These are phyloP conservation scores for Matsumyia berberina DNA, from an alignment of 2,888 invertebrate species.

Conservation along the genomic window DNA sequence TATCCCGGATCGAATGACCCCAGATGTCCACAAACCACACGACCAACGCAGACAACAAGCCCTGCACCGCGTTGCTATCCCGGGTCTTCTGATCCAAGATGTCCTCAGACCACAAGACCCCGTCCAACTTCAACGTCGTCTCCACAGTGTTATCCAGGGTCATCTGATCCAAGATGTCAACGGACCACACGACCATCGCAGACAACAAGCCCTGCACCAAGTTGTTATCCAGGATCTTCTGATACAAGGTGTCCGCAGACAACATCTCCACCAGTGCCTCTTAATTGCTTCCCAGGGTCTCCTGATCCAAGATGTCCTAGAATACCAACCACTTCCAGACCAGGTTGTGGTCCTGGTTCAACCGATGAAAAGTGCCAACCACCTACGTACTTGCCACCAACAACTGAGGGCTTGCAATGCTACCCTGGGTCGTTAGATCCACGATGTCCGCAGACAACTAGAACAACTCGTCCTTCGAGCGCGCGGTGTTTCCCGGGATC, in stretches of 20 bases:
- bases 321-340: slow-evolving; percentile 77
- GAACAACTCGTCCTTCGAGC: slow-evolving; percentile 74
- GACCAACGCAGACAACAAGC: too few species aligned
- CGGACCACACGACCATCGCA: slow-evolving; percentile 22
- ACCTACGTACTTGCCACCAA: slow-evolving; percentile 77
- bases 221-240: slow-evolving; percentile 78
- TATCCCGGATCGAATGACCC: slow-evolving; percentile 79
- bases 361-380: slow-evolving; percentile 75
- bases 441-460: slow-evolving; percentile 79
- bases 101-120: too few species aligned
- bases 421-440: slow-evolving; percentile 81
- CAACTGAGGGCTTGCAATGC: slow-evolving; percentile 73
- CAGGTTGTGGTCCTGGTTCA: slow-evolving; percentile 79
- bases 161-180: slow-evolving; percentile 78
- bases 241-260: slow-evolving; percentile 80
- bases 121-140: too few species aligned
- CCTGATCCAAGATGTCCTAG: slow-evolving; percentile 81
- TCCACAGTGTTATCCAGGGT: too few species aligned
- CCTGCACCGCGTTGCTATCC: too few species aligned
- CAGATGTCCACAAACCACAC: too few species aligned
- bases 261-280: slow-evolving; percentile 24
- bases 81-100: too few species aligned
- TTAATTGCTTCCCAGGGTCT: slow-evolving; percentile 80
- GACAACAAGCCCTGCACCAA: slow-evolving; percentile 47
- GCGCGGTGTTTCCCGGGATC: slow-evolving; percentile 81